Evolutionary conservation across 2,797 vertebrate genomes (phyloP).

Genomic region (Knipowitschia caucasica): DNA sequence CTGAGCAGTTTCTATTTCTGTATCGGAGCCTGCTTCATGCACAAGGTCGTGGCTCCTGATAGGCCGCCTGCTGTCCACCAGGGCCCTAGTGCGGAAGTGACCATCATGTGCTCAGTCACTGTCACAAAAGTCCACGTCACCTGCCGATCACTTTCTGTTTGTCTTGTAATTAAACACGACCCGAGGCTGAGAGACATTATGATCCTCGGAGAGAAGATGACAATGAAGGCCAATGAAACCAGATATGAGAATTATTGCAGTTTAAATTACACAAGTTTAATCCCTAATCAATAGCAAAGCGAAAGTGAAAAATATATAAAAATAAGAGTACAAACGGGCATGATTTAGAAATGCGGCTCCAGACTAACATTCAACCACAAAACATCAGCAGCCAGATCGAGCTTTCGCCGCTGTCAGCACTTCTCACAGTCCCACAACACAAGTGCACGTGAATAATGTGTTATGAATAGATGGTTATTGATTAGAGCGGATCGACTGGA

Average conservation of each 20-base stretch:
- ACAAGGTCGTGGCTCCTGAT: slow-evolving; percentile 6
- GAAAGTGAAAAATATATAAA: too few species aligned
- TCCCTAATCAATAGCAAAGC: too few species aligned
- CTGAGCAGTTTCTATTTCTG: slow-evolving; percentile 8
- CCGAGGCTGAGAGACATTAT: slow-evolving; percentile 1
- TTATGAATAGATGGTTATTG: slow-evolving; percentile 11
- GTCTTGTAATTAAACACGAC: slow-evolving; percentile 9
- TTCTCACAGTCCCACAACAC: slow-evolving; percentile 1
- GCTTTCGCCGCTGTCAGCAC: slow-evolving; percentile 13
- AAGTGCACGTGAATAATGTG: slow-evolving; percentile 1
- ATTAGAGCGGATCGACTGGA: slow-evolving; percentile 5
- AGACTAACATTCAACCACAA: slow-evolving; percentile 3
- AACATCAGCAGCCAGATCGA: not conserved
- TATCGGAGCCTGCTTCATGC: not conserved
- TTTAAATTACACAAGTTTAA: too few species aligned
- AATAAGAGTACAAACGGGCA: too few species aligned
- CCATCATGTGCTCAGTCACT: slow-evolving; percentile 7
- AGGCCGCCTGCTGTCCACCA: not conserved
- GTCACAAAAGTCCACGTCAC: slow-evolving; percentile 1
- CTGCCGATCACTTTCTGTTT: slow-evolving; percentile 6
- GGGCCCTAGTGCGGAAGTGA: slow-evolving; percentile 1
- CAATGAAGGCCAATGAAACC: not conserved
- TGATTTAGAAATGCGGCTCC: not conserved
- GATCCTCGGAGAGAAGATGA: not conserved
- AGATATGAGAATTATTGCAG: not conserved